Evolutionary conservation across 2,797 vertebrate species (phyloP).

Genomic region (Brotula barbata): DNA sequence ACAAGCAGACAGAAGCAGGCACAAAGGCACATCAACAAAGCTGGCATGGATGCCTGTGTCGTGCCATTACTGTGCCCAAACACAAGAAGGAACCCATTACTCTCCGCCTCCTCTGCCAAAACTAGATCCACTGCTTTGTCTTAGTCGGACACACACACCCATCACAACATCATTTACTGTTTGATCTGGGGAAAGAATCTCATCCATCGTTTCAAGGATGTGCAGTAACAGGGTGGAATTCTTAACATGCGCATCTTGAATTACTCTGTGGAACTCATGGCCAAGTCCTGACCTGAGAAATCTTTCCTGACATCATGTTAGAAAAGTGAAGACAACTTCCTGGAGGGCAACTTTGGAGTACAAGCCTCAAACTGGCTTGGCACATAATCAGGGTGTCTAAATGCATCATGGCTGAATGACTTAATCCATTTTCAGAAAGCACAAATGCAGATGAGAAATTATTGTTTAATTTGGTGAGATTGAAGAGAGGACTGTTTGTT

Average conservation of each 20-base stretch:
- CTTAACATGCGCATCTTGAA: constrained; percentile 39
- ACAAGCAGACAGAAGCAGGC: constrained; percentile 46
- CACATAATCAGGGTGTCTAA: constrained; percentile 45
- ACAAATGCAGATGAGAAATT: constrained; percentile 46
- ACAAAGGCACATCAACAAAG: constrained; percentile 57
- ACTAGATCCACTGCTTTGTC: constrained; percentile 50
- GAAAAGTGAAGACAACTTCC: constrained; percentile 39
- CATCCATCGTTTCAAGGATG: constrained; percentile 38
- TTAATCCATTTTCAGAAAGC: constrained; percentile 37
- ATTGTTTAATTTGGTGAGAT: constrained; percentile 55
- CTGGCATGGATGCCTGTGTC: constrained; percentile 52
- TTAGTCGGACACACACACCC: constrained; percentile 22
- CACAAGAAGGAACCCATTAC: constrained; percentile 57
- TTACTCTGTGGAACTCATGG: constrained; percentile 29
- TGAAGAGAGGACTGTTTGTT: constrained; percentile 29
- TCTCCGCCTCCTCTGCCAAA: constrained; percentile 58
- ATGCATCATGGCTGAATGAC: constrained; percentile 42
- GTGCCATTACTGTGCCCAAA: constrained; percentile 54
- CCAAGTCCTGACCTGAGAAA: constrained; percentile 42
- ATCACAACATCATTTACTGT: constrained; percentile 32
- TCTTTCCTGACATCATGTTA: constrained; percentile 53
- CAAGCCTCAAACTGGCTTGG: constrained; percentile 28
- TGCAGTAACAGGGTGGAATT: constrained; percentile 24
- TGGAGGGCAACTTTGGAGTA: constrained; percentile 25
- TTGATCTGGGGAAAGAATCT: constrained; percentile 41